Percentiles rank a stretch among this genome's conserved stretches.
Evolutionary conservation across 92 coral and sea anemone genomes (phyloP).

Genomic region (Zoanthus solanderi): DNA sequence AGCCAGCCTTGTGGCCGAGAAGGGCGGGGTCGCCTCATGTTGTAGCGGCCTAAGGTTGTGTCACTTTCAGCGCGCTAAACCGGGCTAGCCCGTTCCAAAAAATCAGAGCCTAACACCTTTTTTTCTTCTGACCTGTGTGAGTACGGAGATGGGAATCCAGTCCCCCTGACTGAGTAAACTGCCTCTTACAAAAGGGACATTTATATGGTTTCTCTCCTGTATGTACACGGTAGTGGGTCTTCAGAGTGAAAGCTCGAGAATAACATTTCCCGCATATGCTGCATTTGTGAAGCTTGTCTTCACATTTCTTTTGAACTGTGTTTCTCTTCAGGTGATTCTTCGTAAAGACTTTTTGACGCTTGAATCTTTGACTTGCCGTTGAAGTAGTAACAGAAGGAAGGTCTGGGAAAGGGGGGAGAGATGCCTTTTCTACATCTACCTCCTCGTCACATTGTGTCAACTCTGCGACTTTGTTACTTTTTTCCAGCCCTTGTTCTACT

Average conservation of each 20-base stretch:
- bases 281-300: constrained; percentile 35
- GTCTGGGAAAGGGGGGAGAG: background rate
- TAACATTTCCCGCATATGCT: constrained; percentile 36
- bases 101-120: too few relatives aligned
- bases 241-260: constrained; percentile 46
- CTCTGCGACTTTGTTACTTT: background rate
- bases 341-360: background rate
- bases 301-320: background rate
- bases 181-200: constrained; percentile 17
- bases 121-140: constrained; percentile 18
- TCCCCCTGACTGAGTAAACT: constrained; percentile 51
- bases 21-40: too few relatives aligned
- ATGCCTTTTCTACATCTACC: constrained; percentile 6
- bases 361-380: background rate
- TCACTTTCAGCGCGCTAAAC: too few relatives aligned
- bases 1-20: too few relatives aligned
- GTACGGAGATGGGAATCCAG: constrained; percentile 46
- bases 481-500: constrained; percentile 16
- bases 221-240: constrained; percentile 40
- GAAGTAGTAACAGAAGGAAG: background rate
- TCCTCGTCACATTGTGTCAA: background rate
- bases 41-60: too few relatives aligned
- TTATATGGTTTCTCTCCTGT: constrained; percentile 37
- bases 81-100: too few relatives aligned
- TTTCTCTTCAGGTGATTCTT: background rate